These are phyloP conservation scores for Ophioninae sp. DNA, from an alignment of 2,888 invertebrate genomes.

Conservation along the genomic window DNA sequence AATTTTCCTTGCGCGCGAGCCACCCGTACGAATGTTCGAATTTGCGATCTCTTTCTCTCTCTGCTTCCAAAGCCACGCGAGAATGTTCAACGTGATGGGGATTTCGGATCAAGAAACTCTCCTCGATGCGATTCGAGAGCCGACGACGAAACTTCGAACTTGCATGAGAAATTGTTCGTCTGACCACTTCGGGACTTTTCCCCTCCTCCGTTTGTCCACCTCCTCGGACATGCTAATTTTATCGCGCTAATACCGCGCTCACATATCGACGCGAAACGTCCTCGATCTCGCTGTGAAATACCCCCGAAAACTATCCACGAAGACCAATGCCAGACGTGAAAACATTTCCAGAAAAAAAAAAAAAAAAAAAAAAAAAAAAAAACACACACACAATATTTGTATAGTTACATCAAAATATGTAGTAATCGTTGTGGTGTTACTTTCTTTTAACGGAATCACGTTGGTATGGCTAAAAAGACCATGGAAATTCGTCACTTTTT, in stretches of 20 bases:
- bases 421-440: too few relatives aligned
- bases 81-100: constrained; percentile 27
- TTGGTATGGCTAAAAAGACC: too few relatives aligned
- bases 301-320: constrained; percentile 8
- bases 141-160: constrained; percentile 22
- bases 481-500: too few relatives aligned
- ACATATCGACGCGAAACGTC: constrained; percentile 18
- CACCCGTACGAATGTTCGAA: neutral
- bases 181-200: constrained; percentile 37
- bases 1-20: constrained; percentile 2
- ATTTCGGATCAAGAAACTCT: constrained; percentile 17
- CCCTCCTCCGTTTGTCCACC: constrained; percentile 18
- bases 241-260: constrained; percentile 30
- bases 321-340: neutral
- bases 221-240: constrained; percentile 49
- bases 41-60: constrained; percentile 2
- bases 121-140: neutral
- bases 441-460: too few relatives aligned
- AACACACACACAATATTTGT: too few relatives aligned
- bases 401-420: too few relatives aligned
- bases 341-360: neutral
- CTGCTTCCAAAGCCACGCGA: neutral
- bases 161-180: constrained; percentile 35
- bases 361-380: too few relatives aligned
- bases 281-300: constrained; percentile 53